Evolutionary conservation across 2,797 vertebrate genomes (phyloP).

Genomic region (Erethizon dorsatum): DNA sequence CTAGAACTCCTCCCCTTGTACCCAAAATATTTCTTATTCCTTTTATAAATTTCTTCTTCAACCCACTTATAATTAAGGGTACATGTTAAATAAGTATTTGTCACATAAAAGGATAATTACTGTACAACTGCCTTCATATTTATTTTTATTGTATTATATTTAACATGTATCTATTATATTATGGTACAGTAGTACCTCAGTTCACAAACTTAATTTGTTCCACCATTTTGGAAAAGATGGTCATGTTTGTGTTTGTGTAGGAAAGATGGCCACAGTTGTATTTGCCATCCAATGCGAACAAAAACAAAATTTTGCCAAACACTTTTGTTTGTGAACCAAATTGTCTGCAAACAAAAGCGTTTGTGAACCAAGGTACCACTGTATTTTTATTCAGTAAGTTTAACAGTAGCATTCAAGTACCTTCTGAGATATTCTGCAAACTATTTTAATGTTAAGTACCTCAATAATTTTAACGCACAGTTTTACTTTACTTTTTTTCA

Average conservation of each 20-base stretch:
- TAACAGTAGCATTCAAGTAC: neutral
- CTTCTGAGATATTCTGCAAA: neutral
- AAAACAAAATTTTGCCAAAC: neutral
- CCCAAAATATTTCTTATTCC: neutral
- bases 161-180: neutral
- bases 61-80: conserved; percentile 5
- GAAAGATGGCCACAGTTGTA: neutral
- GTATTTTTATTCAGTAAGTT: conserved; percentile 30
- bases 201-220: neutral
- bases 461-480: conserved; percentile 38
- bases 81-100: neutral
- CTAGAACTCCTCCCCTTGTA: neutral
- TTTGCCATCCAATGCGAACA: neutral
- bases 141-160: neutral
- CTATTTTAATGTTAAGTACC: neutral
- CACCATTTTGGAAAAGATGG: neutral
- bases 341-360: neutral
- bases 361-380: neutral
- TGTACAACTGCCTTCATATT: neutral
- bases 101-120: conserved; percentile 32
- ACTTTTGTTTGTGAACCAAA: neutral
- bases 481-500: neutral
- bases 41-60: conserved; percentile 2
- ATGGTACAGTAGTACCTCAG: neutral
- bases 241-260: neutral